These are phyloP conservation scores for Clistopyga incitator DNA, from an alignment of 2,888 invertebrate genomes.

Conservation along the genomic window DNA sequence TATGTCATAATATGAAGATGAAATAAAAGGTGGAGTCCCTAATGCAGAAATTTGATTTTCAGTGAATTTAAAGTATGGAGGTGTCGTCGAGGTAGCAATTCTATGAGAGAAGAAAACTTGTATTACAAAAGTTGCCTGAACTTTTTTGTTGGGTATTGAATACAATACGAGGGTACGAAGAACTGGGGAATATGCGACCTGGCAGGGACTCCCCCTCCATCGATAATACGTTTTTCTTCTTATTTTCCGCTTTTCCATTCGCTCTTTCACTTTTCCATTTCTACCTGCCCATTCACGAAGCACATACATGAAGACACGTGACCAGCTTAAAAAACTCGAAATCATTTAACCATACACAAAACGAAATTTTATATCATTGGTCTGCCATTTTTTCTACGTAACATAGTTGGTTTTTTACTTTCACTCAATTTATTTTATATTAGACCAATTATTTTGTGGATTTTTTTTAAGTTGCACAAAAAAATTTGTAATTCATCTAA, in stretches of 20 bases:
- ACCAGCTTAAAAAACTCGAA: too few relatives aligned
- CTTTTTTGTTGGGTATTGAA: conserved; percentile 12
- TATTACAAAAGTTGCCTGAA: conserved; percentile 68
- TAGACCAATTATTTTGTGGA: too few relatives aligned
- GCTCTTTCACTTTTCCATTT: conserved; percentile 40
- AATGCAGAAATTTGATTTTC: conserved; percentile 40
- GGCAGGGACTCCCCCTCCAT: not conserved
- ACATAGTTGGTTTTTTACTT: too few relatives aligned
- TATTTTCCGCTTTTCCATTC: conserved; percentile 18
- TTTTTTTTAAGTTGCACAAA: too few relatives aligned
- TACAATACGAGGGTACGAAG: conserved; percentile 20
- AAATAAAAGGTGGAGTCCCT: not conserved
- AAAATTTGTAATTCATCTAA: too few relatives aligned
- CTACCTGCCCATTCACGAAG: not conserved
- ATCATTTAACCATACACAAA: too few relatives aligned
- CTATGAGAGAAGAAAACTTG: conserved; percentile 65
- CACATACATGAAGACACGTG: too few relatives aligned
- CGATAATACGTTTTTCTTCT: conserved; percentile 42
- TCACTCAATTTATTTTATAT: too few relatives aligned
- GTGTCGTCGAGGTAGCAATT: conserved; percentile 4
- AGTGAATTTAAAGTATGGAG: conserved; percentile 53
- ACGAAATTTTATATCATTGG: too few relatives aligned
- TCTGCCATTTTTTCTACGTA: too few relatives aligned
- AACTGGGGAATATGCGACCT: conserved; percentile 5
- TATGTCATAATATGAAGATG: not conserved